Percentiles rank a stretch among this genome's conserved stretches.
phyloP scores from a whole-genome alignment of 2,113 vertebrate genomes.

The Panurus biarmicus region DNA sequence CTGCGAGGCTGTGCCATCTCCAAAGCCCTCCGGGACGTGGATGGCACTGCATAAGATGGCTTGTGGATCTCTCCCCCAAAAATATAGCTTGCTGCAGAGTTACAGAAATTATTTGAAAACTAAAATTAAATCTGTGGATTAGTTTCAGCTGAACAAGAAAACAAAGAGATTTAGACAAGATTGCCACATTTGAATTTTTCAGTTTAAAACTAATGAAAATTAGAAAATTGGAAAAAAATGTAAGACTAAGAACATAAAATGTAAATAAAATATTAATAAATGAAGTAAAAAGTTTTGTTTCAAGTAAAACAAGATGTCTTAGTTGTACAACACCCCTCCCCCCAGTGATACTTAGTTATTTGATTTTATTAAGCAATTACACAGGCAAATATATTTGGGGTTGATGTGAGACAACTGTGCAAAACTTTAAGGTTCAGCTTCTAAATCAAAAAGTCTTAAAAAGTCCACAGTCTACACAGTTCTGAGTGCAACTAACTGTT shows the following conservation, averaged over 20 bases:
- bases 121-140: not conserved
- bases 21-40: not conserved
- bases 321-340: not conserved
- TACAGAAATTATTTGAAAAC: not conserved
- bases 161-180: not conserved
- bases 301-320: not conserved
- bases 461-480: not conserved
- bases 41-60: not conserved
- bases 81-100: not conserved
- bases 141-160: not conserved
- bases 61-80: not conserved
- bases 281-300: not conserved
- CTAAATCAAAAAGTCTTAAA: not conserved
- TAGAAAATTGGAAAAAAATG: not conserved
- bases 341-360: not conserved
- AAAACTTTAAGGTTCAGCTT: not conserved
- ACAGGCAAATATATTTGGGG: not conserved
- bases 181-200: not conserved
- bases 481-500: constrained; percentile 5
- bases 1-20: not conserved
- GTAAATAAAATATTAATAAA: not conserved
- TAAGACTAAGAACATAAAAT: not conserved
- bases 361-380: constrained; percentile 8
- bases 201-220: not conserved
- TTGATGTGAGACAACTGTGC: not conserved